These are phyloP conservation scores for Hybos culiciformis DNA, from an alignment of 2,888 invertebrate genomes.

Conservation along the genomic window DNA sequence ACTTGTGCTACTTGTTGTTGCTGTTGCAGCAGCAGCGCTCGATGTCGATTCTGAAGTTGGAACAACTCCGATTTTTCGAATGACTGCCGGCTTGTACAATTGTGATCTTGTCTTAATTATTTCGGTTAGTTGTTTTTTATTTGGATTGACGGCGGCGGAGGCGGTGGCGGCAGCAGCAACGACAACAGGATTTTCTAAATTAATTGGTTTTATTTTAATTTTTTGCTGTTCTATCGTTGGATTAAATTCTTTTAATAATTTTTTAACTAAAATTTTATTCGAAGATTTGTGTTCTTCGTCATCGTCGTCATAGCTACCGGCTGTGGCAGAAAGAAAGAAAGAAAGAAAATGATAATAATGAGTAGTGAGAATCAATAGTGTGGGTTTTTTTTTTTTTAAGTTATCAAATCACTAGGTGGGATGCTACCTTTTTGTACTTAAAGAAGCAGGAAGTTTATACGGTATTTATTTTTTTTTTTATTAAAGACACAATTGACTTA, in stretches of 20 bases:
- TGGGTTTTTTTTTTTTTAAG: no score
- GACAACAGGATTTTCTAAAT: neutral
- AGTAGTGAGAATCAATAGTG: no score
- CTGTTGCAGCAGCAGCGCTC: constrained; percentile 2
- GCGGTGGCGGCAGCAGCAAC: neutral
- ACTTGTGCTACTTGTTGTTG: constrained; percentile 11
- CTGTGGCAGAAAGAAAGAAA: no score
- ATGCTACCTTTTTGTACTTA: no score
- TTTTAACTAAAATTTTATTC: constrained; percentile 12
- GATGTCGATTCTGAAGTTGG: constrained; percentile 4
- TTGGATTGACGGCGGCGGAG: no score
- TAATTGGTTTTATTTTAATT: neutral
- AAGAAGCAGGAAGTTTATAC: no score
- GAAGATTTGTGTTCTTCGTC: constrained; percentile 11
- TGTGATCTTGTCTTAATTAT: neutral
- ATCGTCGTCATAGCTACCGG: constrained; percentile 11
- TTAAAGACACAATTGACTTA: no score
- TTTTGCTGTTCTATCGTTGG: constrained; percentile 7
- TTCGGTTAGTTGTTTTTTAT: no score
- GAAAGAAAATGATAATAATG: no score
- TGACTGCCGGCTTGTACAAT: neutral
- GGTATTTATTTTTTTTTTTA: no score
- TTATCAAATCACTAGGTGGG: no score
- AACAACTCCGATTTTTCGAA: constrained; percentile 6
- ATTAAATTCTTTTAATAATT: constrained; percentile 5